Conservation (phyloP, 2,888 invertebrate genomes). For the Melanostoma mellinum region DNA sequence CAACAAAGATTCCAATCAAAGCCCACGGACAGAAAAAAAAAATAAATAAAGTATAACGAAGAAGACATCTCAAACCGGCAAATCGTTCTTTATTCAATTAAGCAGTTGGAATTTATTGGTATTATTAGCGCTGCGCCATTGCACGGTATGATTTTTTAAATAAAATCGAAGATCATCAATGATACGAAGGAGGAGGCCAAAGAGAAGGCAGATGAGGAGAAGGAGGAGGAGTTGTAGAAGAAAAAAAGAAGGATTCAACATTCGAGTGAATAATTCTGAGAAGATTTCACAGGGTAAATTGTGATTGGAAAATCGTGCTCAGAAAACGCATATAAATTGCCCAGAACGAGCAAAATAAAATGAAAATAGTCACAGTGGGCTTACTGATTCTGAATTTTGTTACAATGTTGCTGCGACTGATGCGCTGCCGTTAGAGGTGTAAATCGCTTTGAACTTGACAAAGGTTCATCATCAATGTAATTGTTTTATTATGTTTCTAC, state of each 20-base stretch:
- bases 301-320: slow-evolving; percentile 64
- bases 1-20: slow-evolving; percentile 14
- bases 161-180: slow-evolving; percentile 3
- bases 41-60: neutral
- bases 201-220: neutral
- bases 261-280: slow-evolving; percentile 21
- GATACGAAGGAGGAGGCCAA: neutral
- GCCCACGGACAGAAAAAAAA: slow-evolving; percentile 25
- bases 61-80: slow-evolving; percentile 34
- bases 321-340: slow-evolving; percentile 37
- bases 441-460: slow-evolving; percentile 43
- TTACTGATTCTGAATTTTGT: slow-evolving; percentile 7
- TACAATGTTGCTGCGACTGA: slow-evolving; percentile 37
- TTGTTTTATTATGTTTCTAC: neutral
- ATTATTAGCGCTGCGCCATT: slow-evolving; percentile 37
- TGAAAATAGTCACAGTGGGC: neutral
- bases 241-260: neutral
- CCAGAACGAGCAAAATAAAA: slow-evolving; percentile 7
- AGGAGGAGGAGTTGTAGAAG: neutral
- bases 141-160: slow-evolving; percentile 41
- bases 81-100: slow-evolving; percentile 48
- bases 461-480: slow-evolving; percentile 24
- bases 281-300: slow-evolving; percentile 35
- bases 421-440: slow-evolving; percentile 46
- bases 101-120: slow-evolving; percentile 54